These are phyloP conservation scores for Drosophila putrida DNA, from an alignment of 2,888 invertebrate species.

Conservation along the genomic window DNA sequence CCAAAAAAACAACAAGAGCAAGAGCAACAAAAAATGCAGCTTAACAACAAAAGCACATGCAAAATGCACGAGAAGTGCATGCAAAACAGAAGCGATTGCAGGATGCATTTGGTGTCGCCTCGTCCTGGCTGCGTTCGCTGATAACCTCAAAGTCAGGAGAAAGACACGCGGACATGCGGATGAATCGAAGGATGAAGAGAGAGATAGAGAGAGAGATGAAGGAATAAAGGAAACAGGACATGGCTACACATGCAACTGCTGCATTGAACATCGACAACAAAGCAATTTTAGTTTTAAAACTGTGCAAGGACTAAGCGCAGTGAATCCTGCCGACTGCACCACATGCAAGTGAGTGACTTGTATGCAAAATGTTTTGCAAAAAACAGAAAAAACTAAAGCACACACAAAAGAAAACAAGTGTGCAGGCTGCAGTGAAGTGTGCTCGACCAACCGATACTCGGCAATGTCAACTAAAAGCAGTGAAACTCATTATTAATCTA, in stretches of 20 bases:
- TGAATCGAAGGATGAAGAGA: neutral
- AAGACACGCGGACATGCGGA: conserved; percentile 14
- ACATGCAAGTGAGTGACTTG: conserved; percentile 73
- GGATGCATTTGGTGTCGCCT: conserved; percentile 49
- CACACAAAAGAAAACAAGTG: conserved; percentile 3
- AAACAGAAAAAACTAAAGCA: conserved; percentile 12
- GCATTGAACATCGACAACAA: conserved; percentile 82
- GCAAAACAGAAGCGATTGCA: conserved; percentile 65
- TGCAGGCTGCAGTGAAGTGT: neutral
- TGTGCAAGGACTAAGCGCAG: conserved; percentile 69
- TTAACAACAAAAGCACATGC: conserved; percentile 53
- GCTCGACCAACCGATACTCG: neutral
- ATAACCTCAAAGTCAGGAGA: conserved; percentile 72
- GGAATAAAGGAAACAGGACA: conserved; percentile 18
- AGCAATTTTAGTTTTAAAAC: conserved; percentile 79
- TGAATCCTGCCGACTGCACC: conserved; percentile 51
- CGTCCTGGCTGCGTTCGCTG: conserved; percentile 54
- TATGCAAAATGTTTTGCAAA: conserved; percentile 76
- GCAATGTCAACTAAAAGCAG: neutral
- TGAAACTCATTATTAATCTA: too few relatives aligned
- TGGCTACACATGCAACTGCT: conserved; percentile 60
- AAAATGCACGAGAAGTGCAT: conserved; percentile 76
- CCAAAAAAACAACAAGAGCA: neutral
- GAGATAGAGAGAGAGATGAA: too few relatives aligned
- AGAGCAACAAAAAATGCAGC: conserved; percentile 4